Conservation (phyloP, 2,888 invertebrate species). For the Folsomia manolachei region DNA sequence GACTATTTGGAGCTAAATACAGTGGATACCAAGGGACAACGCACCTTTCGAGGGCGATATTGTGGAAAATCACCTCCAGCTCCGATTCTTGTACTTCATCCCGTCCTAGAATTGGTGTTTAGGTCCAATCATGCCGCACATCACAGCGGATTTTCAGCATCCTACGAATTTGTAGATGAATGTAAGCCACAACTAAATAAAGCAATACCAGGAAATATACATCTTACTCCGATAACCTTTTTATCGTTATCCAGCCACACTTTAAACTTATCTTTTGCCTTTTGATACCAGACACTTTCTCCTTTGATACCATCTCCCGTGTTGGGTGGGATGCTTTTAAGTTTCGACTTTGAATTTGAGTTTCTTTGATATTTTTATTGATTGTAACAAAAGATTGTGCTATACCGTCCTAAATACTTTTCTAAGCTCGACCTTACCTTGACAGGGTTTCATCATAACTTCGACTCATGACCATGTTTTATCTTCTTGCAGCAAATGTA, state of each 20-base stretch:
- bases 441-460: not conserved
- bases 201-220: constrained; percentile 9
- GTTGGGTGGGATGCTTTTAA: not conserved
- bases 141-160: constrained; percentile 52
- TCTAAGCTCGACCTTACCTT: not conserved
- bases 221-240: no score
- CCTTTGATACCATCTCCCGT: not conserved
- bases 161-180: constrained; percentile 53
- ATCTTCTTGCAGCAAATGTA: constrained; percentile 33
- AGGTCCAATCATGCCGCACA: constrained; percentile 52
- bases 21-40: constrained; percentile 49
- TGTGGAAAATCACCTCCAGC: constrained; percentile 52
- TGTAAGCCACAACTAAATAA: constrained; percentile 39
- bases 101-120: constrained; percentile 53
- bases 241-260: not conserved
- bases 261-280: not conserved
- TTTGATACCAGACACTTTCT: not conserved
- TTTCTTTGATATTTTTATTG: not conserved
- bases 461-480: not conserved
- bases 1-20: constrained; percentile 54
- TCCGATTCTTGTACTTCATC: constrained; percentile 52
- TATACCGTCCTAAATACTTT: no score
- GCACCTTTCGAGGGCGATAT: constrained; percentile 52
- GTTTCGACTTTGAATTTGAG: not conserved
- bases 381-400: not conserved